Evolutionary conservation across 2,888 invertebrate species (phyloP), one percentile per base, ranked within the genome.

Genomic region (Erannis defoliaria): DNA sequence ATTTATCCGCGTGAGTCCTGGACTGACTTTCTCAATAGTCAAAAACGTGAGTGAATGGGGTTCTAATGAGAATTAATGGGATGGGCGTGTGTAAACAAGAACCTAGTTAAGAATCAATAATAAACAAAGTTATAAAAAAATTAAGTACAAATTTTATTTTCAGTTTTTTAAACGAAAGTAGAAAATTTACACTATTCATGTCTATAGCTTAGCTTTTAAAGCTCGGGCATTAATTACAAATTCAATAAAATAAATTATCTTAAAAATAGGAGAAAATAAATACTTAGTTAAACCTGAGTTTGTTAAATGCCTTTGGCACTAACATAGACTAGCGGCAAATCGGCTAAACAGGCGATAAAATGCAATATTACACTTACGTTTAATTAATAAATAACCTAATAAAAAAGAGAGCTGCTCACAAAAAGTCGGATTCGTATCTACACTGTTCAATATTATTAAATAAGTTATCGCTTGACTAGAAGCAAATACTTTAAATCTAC

Each of bases 231-330:
- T 72, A 73, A 72, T 68, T 74, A 62, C 78, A 72, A 66, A 67
- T 68, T 71, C 65, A 75, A 70, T 68, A 68, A 68, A 80, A 75
- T 78, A 77, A 77, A 72, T 70, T 57, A 70, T 74, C 64, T 67
- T 71, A 75, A 70, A 75, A 72, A 16, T 60, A 57, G 0, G 29
- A 51, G 23, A 9, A 71, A 68, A 73, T 77, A 56, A 50, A 23
- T 54, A 59, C 49, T 16, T 42, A 77, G 72, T 76, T 74, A 78
- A 61, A 66, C 57, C 56, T 75, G 92, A 90, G 90, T 90, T 90
- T 89, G 5, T 86, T n/a, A n/a, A n/a, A 64, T 86, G 90, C 90
- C 89, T 89, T 89, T 89, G 90, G 89, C 90, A 87, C 87, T 77
- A 77, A 73, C 75, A 61, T 74, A 80, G 86, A 89, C 89, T 89